These are phyloP conservation scores for Microctonus aethiopoides DNA, from an alignment of 2,888 invertebrate species.

Conservation along the genomic window DNA sequence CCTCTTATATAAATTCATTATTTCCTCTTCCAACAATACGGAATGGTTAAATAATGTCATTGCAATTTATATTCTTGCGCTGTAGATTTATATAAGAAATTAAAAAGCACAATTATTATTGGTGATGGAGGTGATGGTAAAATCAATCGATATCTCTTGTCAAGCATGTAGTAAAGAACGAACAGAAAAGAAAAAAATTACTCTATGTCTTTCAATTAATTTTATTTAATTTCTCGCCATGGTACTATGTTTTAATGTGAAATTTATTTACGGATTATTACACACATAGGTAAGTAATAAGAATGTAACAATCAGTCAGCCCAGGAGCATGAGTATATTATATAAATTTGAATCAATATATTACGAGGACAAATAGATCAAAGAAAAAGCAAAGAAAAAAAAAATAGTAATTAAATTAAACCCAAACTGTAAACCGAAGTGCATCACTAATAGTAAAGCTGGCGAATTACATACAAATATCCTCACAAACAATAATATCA, in stretches of 20 bases:
- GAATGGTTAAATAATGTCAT: neutral
- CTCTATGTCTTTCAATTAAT: neutral
- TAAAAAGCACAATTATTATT: neutral
- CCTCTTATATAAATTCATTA: neutral
- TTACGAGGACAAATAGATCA: constrained; percentile 3
- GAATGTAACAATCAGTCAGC: constrained; percentile 22
- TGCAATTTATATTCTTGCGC: neutral
- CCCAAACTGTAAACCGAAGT: constrained; percentile 38
- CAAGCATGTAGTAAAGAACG: constrained; percentile 24
- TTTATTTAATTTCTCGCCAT: constrained; percentile 20
- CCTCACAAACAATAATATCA: neutral
- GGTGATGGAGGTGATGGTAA: constrained; percentile 33
- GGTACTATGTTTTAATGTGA: constrained; percentile 29
- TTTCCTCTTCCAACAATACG: neutral
- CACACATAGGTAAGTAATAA: constrained; percentile 25
- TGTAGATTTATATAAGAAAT: neutral
- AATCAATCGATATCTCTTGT: neutral
- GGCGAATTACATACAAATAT: constrained; percentile 17
- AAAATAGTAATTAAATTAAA: constrained; percentile 20
- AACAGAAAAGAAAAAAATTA: too few species aligned
- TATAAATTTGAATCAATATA: neutral
- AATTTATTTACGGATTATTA: constrained; percentile 9
- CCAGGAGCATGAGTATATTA: constrained; percentile 18
- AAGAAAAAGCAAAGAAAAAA: constrained; percentile 20
- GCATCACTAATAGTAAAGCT: constrained; percentile 27